Evolutionary conservation across 2,113 vertebrate species (phyloP), one percentile per base, ranked within the genome.

Genomic region (Solea solea): DNA sequence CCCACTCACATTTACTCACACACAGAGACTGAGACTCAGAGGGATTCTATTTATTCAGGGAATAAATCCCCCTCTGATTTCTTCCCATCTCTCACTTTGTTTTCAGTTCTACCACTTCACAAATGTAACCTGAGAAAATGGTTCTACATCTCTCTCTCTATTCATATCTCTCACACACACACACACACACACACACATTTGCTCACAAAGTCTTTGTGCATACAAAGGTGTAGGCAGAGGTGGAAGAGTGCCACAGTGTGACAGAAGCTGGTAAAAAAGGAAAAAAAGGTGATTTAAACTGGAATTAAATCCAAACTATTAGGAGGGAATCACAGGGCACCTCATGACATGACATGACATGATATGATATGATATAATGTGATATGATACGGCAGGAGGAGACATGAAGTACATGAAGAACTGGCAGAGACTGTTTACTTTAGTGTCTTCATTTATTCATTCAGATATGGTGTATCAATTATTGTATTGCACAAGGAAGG

Each of bases 31-130:
- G 7, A 55, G 21, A 57, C 5, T 64, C 42, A 57, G 3, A 45
- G 21, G 62, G 3, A 54, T 90, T 75, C 67, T 89, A 74, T 91
- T 89, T 85, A 85, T 82, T 81, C 80, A 72, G 61, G 60, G 73
- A 80, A 76, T 83, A 34, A 86, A 88, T 78, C 69, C 79, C 68
- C 81, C 51, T 77, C 82, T 85, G 85, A 85, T 86, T 83, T 81
- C 74, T 34, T 56, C 53, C 81, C 74, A 39, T 76, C 78, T 71
- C 65, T 82, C 66, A 50, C 83, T 89, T 87, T 87, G 75, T 74
- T 87, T 70, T 85, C 80, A 69, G 25, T 72, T 80, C 79, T 76
- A 13, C 71, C 34, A 16, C 76, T 64, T 63, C 72, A 67, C 52
- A 70, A 74, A 85, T 64, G 81, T 71, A 73, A 80, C 76, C 60